Evolutionary conservation across 2,113 vertebrate species (phyloP).

Genomic region (Passer domesticus): DNA sequence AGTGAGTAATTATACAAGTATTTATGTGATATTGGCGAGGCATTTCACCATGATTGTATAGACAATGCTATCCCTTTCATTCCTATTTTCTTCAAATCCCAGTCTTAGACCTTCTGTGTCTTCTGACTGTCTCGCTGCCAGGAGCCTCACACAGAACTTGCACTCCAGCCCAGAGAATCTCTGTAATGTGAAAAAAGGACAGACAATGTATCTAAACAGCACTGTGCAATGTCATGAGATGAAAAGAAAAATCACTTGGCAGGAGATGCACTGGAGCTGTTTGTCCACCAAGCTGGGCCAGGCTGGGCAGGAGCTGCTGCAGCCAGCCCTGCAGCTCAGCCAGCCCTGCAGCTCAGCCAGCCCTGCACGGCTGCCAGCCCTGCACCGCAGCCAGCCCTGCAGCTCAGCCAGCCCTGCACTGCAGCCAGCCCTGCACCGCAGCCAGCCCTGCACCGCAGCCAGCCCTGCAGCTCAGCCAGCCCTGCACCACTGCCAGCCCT

Average conservation of each 20-base stretch:
- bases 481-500: no score
- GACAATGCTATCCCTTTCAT: not conserved
- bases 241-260: not conserved
- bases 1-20: not conserved
- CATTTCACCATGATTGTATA: not conserved
- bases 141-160: not conserved
- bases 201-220: not conserved
- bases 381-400: not conserved
- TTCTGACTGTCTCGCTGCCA: not conserved
- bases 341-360: not conserved
- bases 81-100: not conserved
- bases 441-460: not conserved
- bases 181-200: not conserved
- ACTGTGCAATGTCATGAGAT: accelerated
- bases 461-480: no score
- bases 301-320: not conserved
- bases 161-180: not conserved
- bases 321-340: not conserved
- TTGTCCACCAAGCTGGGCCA: not conserved
- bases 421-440: not conserved
- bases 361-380: not conserved
- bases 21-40: not conserved
- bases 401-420: accelerated
- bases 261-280: not conserved
- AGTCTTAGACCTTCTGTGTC: not conserved